phyloP scores from a whole-genome alignment of 2,797 vertebrate species.

The Okamejei kenojei region DNA sequence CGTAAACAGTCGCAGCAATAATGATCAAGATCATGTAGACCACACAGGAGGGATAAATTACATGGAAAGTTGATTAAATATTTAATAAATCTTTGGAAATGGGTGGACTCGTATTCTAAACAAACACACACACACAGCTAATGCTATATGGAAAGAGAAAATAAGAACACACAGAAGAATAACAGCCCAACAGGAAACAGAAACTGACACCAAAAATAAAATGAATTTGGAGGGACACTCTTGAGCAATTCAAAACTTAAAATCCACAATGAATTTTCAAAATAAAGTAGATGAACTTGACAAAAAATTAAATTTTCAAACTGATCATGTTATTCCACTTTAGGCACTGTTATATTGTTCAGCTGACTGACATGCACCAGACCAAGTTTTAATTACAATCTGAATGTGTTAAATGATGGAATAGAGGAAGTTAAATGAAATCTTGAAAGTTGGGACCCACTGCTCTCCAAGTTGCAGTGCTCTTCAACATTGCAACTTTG shows the following conservation, averaged over 20 bases:
- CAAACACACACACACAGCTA: not conserved
- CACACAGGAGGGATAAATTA: not conserved
- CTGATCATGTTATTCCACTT: not conserved
- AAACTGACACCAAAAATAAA: not conserved
- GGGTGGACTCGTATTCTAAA: not conserved
- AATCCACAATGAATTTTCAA: not conserved
- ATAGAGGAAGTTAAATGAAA: not conserved
- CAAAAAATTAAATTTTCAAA: not conserved
- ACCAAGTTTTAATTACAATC: not conserved
- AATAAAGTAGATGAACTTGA: not conserved
- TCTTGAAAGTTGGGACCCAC: not conserved
- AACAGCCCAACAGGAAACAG: not conserved
- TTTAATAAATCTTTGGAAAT: slow-evolving; percentile 15
- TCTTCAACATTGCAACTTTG: not conserved
- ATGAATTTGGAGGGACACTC: not conserved
- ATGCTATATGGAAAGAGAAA: not conserved
- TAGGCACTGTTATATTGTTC: not conserved
- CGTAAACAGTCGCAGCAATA: not conserved
- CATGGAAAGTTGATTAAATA: not conserved
- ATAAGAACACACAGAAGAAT: not conserved
- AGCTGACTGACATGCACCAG: not conserved
- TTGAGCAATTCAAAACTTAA: not conserved
- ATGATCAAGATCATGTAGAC: not conserved
- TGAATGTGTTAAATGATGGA: not conserved
- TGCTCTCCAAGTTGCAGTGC: not conserved